Base-by-base conservation (phyloP, 2,888 invertebrate genomes). In the Orthonevra nobilis region DNA sequence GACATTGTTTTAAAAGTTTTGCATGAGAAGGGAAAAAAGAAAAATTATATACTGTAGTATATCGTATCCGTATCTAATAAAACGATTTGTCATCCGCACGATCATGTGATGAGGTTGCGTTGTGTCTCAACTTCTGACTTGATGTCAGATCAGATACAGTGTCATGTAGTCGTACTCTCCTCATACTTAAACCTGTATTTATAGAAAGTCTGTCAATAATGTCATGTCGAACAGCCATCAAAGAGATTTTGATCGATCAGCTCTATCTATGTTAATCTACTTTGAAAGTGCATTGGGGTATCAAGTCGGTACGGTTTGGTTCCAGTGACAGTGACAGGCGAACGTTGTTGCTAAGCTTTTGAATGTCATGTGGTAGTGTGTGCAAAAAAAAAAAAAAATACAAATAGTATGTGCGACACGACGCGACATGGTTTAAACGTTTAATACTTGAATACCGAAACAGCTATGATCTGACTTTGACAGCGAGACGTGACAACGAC, bases 171-270 rank as follows among this genome's bases (percentile, higher is more conserved):
- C n/a, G n/a, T n/a, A n/a, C n/a, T n/a, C n/a, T n/a, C n/a, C n/a
- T n/a, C n/a, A 28, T 0, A 12, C 32, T 2, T 32, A 32, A n/a
- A 7, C n/a, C 12, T 42, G 56, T 23, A 52, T 48, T 26, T 38
- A 20, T 68, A 77, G 77, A 77, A 77, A 77, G 70, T 72, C 77
- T 64, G 64, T 64, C 77, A 70, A 58, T 70, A 70, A 52, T 77
- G 77, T 72, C 64, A 66, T 70, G 64, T 70, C 64, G 70, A 77
- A 70, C 70, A 48, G 64, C 36, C 20, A 40, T 63, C 64, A 5
- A 20, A 36, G 20, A 38, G 70, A 54, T 70, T 77, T 64, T 77
- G 77, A 77, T 77, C 70, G 77, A 77, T 72, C 70, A 70, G 75
- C 63, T 77, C 77, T 23, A 23, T 23, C 5, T 72, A 70, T 70